Conservation (phyloP, 2,888 invertebrate species). For the Chirona hameri region DNA sequence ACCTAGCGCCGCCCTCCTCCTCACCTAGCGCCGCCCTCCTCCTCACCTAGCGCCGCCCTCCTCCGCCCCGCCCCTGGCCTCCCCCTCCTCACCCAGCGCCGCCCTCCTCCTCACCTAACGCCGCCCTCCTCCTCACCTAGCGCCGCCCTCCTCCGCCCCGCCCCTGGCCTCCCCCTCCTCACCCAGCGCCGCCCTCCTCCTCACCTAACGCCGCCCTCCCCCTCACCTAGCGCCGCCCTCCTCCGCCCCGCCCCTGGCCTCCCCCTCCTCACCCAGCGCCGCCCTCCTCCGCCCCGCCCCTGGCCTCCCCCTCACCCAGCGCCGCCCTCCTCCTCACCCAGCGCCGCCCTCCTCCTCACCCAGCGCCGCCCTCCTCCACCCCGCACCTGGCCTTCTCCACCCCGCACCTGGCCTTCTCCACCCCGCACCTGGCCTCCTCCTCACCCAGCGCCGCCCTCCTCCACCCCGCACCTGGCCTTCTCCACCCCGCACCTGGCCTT, state of each 20-base stretch:
- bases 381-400: too few species aligned
- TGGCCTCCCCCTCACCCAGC: too few species aligned
- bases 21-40: too few species aligned
- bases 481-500: too few species aligned
- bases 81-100: slow-evolving; percentile 53
- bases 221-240: background rate
- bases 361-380: background rate
- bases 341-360: slow-evolving; percentile 95
- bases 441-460: slow-evolving; percentile 48
- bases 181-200: slow-evolving; percentile 80
- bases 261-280: slow-evolving; percentile 53
- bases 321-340: slow-evolving; percentile 36
- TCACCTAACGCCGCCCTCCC: too few species aligned
- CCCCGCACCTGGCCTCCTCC: slow-evolving; percentile 82
- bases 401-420: too few species aligned
- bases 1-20: slow-evolving; percentile 80
- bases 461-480: too few species aligned
- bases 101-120: slow-evolving; percentile 99
- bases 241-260: too few species aligned
- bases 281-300: slow-evolving; percentile 77
- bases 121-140: too few species aligned
- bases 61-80: too few species aligned
- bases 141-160: background rate
- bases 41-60: background rate
- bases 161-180: background rate